These are phyloP conservation scores for Limosa lapponica DNA, from an alignment of 2,797 vertebrate genomes.

Conservation along the genomic window DNA sequence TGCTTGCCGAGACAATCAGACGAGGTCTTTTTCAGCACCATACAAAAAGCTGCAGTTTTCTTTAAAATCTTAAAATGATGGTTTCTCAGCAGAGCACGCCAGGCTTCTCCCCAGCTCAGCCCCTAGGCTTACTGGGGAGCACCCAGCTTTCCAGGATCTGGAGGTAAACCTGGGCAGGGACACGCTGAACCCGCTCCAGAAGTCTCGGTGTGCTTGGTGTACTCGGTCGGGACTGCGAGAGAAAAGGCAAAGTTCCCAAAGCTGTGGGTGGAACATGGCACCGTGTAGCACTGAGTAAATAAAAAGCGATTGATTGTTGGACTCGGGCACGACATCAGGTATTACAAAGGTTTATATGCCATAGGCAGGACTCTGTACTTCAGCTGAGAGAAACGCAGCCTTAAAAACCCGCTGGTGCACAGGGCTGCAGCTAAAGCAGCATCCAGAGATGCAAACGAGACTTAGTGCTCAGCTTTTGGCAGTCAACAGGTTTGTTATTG, in stretches of 20 bases:
- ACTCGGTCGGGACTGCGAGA: background rate
- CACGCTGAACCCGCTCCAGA: background rate
- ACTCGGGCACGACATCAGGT: constrained; percentile 23
- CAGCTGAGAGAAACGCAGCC: background rate
- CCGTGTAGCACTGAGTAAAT: constrained; percentile 39
- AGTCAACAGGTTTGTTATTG: background rate
- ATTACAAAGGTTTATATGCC: background rate
- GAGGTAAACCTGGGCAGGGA: background rate
- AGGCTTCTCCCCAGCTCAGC: background rate
- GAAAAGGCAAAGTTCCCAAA: constrained; percentile 38
- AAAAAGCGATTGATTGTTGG: constrained; percentile 52
- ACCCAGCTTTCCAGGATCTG: background rate
- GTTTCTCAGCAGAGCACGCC: rapidly evolving
- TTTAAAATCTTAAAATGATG: background rate
- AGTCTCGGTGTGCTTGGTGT: background rate
- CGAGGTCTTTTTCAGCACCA: background rate
- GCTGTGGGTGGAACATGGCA: constrained; percentile 46
- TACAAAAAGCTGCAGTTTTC: background rate
- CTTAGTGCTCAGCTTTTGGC: background rate
- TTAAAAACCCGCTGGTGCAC: background rate
- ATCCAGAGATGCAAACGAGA: background rate
- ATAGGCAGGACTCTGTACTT: background rate
- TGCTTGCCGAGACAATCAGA: background rate
- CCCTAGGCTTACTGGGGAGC: rapidly evolving
- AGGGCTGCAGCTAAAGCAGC: background rate